These are phyloP conservation scores for Sesamia inferens DNA, from an alignment of 2,888 invertebrate genomes.

Conservation along the genomic window DNA sequence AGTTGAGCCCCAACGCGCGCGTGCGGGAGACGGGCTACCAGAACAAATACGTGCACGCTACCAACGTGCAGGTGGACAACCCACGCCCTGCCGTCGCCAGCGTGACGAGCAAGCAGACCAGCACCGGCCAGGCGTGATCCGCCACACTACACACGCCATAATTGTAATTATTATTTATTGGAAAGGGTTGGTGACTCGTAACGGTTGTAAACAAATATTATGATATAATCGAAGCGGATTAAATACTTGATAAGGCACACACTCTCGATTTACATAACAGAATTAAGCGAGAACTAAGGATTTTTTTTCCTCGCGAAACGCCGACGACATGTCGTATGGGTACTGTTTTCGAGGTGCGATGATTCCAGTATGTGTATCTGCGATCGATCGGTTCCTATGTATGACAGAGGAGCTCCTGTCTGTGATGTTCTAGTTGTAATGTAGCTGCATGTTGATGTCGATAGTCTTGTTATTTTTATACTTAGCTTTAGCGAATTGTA, in stretches of 20 bases:
- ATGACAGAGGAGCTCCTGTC: conserved; percentile 57
- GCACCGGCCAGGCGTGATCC: conserved; percentile 62
- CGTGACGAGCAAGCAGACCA: conserved; percentile 64
- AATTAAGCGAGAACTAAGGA: neutral
- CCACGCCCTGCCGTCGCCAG: conserved; percentile 66
- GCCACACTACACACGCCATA: conserved; percentile 79
- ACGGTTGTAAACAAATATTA: conserved; percentile 46
- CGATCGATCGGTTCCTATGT: conserved; percentile 21
- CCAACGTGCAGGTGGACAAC: conserved; percentile 79
- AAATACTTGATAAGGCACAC: conserved; percentile 20
- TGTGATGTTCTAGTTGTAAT: conserved; percentile 80
- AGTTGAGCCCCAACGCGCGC: conserved; percentile 79
- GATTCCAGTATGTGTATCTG: conserved; percentile 12
- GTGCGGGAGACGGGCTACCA: conserved; percentile 79
- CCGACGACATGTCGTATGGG: neutral
- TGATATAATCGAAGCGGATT: conserved; percentile 33
- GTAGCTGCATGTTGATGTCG: conserved; percentile 64
- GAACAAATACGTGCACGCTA: conserved; percentile 80
- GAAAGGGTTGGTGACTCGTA: conserved; percentile 49
- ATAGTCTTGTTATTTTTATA: conserved; percentile 84
- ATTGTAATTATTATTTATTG: conserved; percentile 82
- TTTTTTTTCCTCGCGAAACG: neutral
- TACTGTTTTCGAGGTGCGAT: neutral
- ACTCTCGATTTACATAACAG: neutral
- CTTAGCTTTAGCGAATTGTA: conserved; percentile 78